phyloP scores from a whole-genome alignment of 2,888 invertebrate species.

The Scaptomyza tumidula region DNA sequence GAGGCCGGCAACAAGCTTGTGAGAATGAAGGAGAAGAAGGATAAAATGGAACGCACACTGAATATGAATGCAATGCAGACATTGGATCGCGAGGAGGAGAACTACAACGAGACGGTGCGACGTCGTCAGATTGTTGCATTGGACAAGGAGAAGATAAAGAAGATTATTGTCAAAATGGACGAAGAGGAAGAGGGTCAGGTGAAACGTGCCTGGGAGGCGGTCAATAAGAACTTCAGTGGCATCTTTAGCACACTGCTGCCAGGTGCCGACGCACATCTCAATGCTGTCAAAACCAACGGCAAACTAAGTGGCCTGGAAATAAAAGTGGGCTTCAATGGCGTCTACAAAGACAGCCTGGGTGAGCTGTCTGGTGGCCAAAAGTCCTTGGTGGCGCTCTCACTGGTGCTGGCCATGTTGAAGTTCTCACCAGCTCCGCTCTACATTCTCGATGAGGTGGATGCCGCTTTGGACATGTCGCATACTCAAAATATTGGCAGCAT shows the following conservation, averaged over 20 bases:
- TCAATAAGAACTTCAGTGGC: conserved; percentile 96
- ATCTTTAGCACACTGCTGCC: conserved; percentile 96
- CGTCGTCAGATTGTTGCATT: conserved; percentile 89
- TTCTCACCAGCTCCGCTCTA: conserved; percentile 99
- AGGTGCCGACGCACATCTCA: conserved; percentile 94
- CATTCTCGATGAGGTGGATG: conserved; percentile 99
- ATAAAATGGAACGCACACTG: conserved; percentile 89
- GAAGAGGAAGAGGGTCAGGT: conserved; percentile 94
- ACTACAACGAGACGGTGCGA: conserved; percentile 88
- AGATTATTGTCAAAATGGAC: conserved; percentile 94
- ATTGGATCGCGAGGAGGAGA: conserved; percentile 93
- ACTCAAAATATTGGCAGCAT: conserved; percentile 99
- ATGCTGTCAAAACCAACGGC: conserved; percentile 85
- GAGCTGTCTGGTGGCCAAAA: conserved; percentile 99
- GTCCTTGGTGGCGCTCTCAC: conserved; percentile 97
- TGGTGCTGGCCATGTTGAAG: conserved; percentile 97
- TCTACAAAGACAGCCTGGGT: conserved; percentile 97
- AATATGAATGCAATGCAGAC: conserved; percentile 94
- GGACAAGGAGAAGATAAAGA: conserved; percentile 90
- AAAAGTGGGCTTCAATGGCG: conserved; percentile 94
- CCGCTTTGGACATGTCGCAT: conserved; percentile 98
- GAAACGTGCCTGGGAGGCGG: conserved; percentile 92
- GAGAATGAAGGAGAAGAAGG: conserved; percentile 86
- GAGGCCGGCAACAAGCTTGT: conserved; percentile 83
- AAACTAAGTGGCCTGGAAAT: conserved; percentile 94